These are phyloP conservation scores for Zosterops borbonicus DNA, from an alignment of 2,113 vertebrate species.

Conservation along the genomic window DNA sequence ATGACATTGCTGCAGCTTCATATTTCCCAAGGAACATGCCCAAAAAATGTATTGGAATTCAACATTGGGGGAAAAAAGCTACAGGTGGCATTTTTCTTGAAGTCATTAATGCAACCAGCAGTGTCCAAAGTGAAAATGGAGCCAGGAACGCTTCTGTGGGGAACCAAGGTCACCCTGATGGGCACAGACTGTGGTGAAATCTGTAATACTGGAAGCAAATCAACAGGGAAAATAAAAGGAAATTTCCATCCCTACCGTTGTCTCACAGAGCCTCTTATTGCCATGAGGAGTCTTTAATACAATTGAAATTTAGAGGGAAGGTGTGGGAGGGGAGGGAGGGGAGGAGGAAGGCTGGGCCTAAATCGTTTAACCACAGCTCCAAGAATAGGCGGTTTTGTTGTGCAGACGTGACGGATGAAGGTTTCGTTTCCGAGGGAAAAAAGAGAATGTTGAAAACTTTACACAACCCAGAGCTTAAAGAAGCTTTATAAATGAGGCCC, in stretches of 20 bases:
- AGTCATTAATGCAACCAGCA: not conserved
- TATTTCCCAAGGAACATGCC: not conserved
- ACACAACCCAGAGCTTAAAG: not conserved
- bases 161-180: accelerated
- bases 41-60: not conserved
- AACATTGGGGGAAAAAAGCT: accelerated
- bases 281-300: not conserved
- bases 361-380: slow-evolving; percentile 32
- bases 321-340: slow-evolving; percentile 9
- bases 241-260: not conserved
- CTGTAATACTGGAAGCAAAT: not conserved
- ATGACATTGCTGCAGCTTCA: not conserved
- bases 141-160: not conserved
- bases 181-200: not conserved
- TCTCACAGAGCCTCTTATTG: not conserved
- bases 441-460: not conserved
- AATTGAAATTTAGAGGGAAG: slow-evolving; percentile 20
- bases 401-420: slow-evolving; percentile 6
- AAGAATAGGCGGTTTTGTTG: slow-evolving; percentile 18
- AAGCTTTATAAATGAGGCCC: not conserved
- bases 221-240: not conserved
- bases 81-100: not conserved
- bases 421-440: not conserved
- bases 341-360: not conserved
- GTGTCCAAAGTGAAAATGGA: not conserved